Evolutionary conservation across 2,888 invertebrate genomes (phyloP).

Genomic region (Aporophyla nigra): DNA sequence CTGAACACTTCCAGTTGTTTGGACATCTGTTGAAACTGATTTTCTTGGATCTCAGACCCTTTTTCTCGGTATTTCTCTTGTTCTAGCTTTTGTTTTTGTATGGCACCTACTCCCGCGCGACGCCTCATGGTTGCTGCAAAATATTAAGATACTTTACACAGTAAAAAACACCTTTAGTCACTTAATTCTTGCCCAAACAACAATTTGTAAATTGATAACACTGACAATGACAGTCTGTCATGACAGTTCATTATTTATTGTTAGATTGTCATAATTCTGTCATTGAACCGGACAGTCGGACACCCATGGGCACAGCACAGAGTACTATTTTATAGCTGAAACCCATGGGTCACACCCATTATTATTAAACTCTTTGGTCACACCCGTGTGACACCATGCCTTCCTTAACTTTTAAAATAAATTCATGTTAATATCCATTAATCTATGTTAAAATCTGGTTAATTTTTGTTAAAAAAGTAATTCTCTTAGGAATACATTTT

Average conservation of each 20-base stretch:
- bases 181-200: not conserved
- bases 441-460: not conserved
- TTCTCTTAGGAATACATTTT: not conserved
- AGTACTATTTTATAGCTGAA: no score
- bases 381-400: no score
- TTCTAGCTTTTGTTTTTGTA: slow-evolving; percentile 96
- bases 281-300: no score
- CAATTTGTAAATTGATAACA: no score
- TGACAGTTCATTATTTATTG: no score
- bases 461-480: not conserved
- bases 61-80: slow-evolving; percentile 98
- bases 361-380: no score
- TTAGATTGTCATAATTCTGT: not conserved
- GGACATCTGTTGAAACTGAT: slow-evolving; percentile 97
- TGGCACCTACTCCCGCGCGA: slow-evolving; percentile 96
- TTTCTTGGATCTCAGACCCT: slow-evolving; percentile 97
- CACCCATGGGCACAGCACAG: no score
- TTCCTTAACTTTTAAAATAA: not conserved
- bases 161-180: not conserved
- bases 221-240: no score
- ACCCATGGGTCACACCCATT: no score
- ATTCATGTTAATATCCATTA: not conserved
- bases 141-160: not conserved
- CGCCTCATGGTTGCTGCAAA: slow-evolving; percentile 92
- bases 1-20: slow-evolving; percentile 98